These are phyloP conservation scores for Sebastes minor DNA, from an alignment of 2,797 vertebrate genomes.

Conservation along the genomic window DNA sequence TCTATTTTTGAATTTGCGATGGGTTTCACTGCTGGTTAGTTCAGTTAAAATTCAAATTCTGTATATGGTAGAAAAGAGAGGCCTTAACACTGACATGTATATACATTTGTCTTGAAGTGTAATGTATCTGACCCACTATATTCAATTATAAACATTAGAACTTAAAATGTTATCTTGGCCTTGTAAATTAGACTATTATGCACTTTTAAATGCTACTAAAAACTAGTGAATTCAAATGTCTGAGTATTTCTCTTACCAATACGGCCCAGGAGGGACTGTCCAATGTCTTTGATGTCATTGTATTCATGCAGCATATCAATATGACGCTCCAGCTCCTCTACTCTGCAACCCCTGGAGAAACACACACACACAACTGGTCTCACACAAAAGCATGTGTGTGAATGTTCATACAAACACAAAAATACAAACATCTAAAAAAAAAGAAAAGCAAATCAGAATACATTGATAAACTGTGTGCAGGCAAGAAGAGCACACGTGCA, in stretches of 20 bases:
- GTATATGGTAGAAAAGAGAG: not conserved
- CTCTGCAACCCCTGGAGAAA: slow-evolving; percentile 85
- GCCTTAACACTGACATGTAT: not conserved
- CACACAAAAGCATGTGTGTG: slow-evolving; percentile 1
- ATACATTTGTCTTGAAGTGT: not conserved
- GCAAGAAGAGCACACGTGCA: not conserved
- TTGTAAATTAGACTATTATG: not conserved
- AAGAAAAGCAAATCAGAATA: not conserved
- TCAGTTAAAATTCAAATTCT: not conserved
- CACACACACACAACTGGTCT: not conserved
- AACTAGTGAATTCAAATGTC: not conserved
- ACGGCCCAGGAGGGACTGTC: slow-evolving; percentile 91
- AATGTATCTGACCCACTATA: not conserved
- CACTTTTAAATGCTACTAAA: not conserved
- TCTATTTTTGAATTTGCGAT: too few species aligned
- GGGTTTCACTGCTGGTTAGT: too few species aligned
- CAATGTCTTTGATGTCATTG: slow-evolving; percentile 94
- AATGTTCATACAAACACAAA: not conserved
- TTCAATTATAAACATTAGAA: not conserved
- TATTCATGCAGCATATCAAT: slow-evolving; percentile 93
- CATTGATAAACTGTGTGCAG: not conserved
- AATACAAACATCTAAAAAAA: not conserved
- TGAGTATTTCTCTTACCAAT: slow-evolving; percentile 83
- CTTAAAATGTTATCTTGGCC: not conserved
- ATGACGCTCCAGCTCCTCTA: slow-evolving; percentile 89